Evolutionary conservation across 1,140 invertebrate genomes (phyloP).

Genomic region (Macrosteles quadrilineatus): DNA sequence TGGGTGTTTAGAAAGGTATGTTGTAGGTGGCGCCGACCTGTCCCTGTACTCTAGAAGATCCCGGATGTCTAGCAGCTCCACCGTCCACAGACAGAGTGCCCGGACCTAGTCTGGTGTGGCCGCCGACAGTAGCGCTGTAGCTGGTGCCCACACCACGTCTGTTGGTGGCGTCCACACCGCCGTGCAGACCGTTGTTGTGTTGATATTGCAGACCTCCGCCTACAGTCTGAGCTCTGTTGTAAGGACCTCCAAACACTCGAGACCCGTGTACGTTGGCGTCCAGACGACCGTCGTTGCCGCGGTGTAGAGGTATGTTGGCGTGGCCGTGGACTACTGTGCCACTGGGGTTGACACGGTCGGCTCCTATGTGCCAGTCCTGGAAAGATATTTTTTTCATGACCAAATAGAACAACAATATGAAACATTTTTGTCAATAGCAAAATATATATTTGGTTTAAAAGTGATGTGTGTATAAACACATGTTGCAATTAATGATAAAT

Average conservation of each 20-base stretch:
- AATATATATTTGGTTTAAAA: too few species aligned
- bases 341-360: not conserved
- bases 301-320: not conserved
- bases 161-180: not conserved
- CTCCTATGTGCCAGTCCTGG: slow-evolving; percentile 6
- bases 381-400: too few species aligned
- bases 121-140: not conserved
- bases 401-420: too few species aligned
- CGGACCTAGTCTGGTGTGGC: not conserved
- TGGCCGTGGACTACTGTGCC: slow-evolving; percentile 3
- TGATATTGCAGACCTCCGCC: not conserved
- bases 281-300: not conserved
- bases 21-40: not conserved
- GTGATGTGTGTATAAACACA: too few species aligned
- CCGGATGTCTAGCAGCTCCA: not conserved
- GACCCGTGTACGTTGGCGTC: not conserved
- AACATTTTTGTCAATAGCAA: too few species aligned
- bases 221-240: slow-evolving; percentile 1
- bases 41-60: not conserved
- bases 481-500: too few species aligned
- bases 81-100: not conserved
- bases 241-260: not conserved
- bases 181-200: slow-evolving; percentile 6
- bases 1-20: not conserved
- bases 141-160: not conserved